These are phyloP conservation scores for Prenolepis imparis DNA, from an alignment of 2,888 invertebrate species.

Conservation along the genomic window DNA sequence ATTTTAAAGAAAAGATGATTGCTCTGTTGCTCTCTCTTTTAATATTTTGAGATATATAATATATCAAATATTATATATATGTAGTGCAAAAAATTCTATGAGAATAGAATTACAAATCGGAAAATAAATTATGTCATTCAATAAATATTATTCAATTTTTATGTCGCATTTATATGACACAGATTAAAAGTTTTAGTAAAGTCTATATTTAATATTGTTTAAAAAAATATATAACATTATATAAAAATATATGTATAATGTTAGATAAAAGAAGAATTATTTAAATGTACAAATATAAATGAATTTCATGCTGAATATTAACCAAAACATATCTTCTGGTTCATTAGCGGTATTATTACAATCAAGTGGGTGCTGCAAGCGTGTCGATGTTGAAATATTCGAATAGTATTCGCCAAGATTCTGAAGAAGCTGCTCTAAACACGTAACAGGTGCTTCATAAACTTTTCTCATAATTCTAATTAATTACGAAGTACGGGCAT, in stretches of 20 bases:
- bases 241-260: neutral
- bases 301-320: conserved; percentile 31
- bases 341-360: conserved; percentile 60
- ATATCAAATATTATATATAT: too few relatives aligned
- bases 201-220: conserved; percentile 3
- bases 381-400: conserved; percentile 44
- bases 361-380: conserved; percentile 45
- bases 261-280: neutral
- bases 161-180: neutral
- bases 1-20: neutral
- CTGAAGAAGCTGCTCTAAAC: conserved; percentile 67
- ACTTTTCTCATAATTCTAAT: conserved; percentile 71
- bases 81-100: too few relatives aligned
- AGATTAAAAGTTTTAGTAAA: neutral
- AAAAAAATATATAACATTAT: neutral
- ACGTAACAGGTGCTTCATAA: conserved; percentile 70
- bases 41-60: neutral
- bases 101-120: neutral
- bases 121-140: neutral
- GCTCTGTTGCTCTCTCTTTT: neutral
- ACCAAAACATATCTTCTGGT: conserved; percentile 20
- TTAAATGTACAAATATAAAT: conserved; percentile 7
- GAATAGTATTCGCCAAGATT: conserved; percentile 29
- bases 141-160: neutral
- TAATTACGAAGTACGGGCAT: conserved; percentile 60